Base-by-base conservation (phyloP, 2,797 vertebrate genomes). In the Ctenosaura bakeri region DNA sequence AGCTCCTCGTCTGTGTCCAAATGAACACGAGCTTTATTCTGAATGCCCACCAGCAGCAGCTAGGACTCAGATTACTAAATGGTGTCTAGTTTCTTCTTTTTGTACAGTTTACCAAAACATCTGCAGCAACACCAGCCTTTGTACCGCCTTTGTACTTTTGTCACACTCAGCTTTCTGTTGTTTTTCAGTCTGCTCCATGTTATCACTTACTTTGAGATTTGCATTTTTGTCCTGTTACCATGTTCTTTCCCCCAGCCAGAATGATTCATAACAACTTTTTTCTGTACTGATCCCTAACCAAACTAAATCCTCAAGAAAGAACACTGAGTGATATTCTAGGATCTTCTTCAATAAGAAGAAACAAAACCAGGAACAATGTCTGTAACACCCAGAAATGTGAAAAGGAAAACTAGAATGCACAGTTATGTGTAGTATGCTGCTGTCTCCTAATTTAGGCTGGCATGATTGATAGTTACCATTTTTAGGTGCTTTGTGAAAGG, bases 391-490 rank as follows among this genome's bases (percentile, higher is more conserved):
- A 38, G n/a, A 74, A 74, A 74, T 38, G n/a, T 89, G 89, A 93
- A 92, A 79, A 94, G 87, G 92, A 95, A 90, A 92, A 86, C 84
- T 22, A 85, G 46, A 93, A 46, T 89, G 54, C 24, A 90, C 81
- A 62, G 29, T 86, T 95, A 78, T 78, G 91, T 35, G 90, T 89
- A 92, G 89, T 91, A 89, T 88, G 79, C 83, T 87, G 82, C 93
- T 66, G 76, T 90, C 91, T 88, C 86, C 90, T 94, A 92, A 29
- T 54, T 29, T 50, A 56, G 77, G 94, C 89, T 46, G 92, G 86
- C 92, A 95, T 90, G 93, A 88, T 54, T 93, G 85, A 93, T 95
- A 90, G 87, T 89, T 93, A 93, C 95, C 77, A 92, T 92, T 93
- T 92, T 82, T 74, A 59, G n/a, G 73, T 91, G 54, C 62, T 88